Conservation (phyloP, 1,140 invertebrate species). For the Nasonia vitripennis region DNA sequence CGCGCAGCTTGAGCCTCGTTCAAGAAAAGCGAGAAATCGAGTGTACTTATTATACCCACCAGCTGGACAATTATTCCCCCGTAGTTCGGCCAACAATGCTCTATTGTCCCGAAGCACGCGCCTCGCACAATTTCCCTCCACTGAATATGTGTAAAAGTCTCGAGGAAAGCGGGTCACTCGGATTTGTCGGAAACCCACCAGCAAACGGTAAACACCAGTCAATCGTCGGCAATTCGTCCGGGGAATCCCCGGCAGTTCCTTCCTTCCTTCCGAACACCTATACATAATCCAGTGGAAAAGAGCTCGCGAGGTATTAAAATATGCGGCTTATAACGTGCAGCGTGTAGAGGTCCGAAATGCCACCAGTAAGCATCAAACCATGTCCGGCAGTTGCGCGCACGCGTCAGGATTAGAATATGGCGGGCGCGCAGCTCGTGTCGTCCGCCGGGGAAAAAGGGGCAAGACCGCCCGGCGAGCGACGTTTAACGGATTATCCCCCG, state of each 20-base stretch:
- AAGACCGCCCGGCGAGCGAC: conserved; percentile 65
- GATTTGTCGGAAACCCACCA: neutral
- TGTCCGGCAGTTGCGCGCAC: conserved; percentile 16
- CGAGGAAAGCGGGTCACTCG: neutral
- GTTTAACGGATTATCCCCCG: conserved; percentile 71
- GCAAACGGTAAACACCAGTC: conserved; percentile 33
- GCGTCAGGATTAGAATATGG: neutral
- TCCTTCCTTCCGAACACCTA: neutral
- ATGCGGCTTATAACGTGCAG: conserved; percentile 52
- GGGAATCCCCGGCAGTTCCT: conserved; percentile 40
- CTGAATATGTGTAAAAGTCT: neutral
- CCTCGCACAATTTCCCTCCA: neutral
- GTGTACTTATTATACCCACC: neutral
- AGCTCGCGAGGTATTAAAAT: conserved; percentile 56
- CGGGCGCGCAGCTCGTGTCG: conserved; percentile 12
- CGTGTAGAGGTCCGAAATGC: conserved; percentile 55
- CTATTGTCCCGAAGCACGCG: neutral
- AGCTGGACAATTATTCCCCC: neutral
- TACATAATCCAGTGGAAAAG: conserved; percentile 28
- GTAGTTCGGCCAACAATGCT: neutral
- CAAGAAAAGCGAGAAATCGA: neutral
- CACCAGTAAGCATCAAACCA: conserved; percentile 48
- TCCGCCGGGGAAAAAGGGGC: conserved; percentile 23
- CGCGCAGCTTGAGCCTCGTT: neutral
- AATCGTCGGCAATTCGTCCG: neutral